These are phyloP conservation scores for Nemoura dubitans DNA, from an alignment of 2,888 invertebrate genomes.

Conservation along the genomic window DNA sequence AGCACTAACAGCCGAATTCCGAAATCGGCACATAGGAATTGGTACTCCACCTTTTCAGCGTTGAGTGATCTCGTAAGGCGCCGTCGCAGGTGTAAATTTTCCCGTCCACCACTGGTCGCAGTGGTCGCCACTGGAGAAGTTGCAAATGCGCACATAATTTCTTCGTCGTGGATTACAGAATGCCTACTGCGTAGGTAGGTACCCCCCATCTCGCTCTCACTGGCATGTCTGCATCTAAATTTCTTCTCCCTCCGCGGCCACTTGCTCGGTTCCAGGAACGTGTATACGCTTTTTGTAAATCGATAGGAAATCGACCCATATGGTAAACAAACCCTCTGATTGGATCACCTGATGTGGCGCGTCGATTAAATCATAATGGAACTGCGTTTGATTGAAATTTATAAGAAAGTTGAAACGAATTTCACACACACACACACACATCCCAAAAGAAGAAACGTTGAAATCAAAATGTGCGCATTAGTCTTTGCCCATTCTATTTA, in stretches of 20 bases:
- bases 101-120: background rate
- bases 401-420: background rate
- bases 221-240: background rate
- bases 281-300: background rate
- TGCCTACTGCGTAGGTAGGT: background rate
- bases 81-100: no score
- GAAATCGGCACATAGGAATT: no score
- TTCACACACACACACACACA: no score
- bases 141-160: no score
- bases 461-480: background rate
- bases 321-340: background rate
- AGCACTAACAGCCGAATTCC: no score
- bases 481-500: no score
- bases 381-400: background rate
- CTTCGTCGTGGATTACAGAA: no score
- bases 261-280: background rate
- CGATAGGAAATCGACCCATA: background rate
- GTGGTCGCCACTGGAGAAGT: no score
- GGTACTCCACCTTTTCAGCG: no score
- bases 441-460: no score
- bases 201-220: background rate
- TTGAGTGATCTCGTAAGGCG: no score
- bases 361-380: background rate
- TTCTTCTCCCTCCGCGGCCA: background rate
- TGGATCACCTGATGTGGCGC: background rate